Base-by-base conservation (phyloP, 2,888 invertebrate species). In the Ceriagrion tenellum region DNA sequence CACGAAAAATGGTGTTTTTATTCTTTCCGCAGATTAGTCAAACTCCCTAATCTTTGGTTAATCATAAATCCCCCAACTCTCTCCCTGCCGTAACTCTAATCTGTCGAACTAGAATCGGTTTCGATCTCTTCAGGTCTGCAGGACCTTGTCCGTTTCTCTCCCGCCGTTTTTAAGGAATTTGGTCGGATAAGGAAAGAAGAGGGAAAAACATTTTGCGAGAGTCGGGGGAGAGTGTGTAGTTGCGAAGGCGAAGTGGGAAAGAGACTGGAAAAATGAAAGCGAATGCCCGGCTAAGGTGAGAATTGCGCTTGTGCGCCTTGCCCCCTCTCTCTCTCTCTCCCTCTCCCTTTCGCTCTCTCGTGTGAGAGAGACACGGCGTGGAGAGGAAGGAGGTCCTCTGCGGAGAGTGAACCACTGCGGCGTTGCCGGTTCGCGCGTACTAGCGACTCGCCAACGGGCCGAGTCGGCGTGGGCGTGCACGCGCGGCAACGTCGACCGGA, bases 251-350 rank as follows among this genome's bases (percentile, higher is more conserved):
- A 26, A 59, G 59, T 30, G 40, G 63, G 91, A 91, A 59, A 59
- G 91, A 91, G 47, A 63, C 63, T 30, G 63, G 91, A 40, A 91
- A 91, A 91, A 91, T 63, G 91, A 63, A 91, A 91, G 91, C 91
- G 91, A 91, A 91, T 91, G 91, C 91, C 91, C 91, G 56, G 93
- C 93, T 69, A 93, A 93, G 93, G 93, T 93, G 93, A 74, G 93
- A 93, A 93, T 93, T 93, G 93, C 93, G 93, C 40, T 91, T 89
- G 89, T 81, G 81, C 81, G 81, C 12, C 16, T 81, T 81, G 81
- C 35, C 81, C n/a, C n/a, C n/a, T n/a, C n/a, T n/a, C n/a, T n/a
- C n/a, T n/a, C 81, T 81, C 81, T 16, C 91, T 81, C 35, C 20
- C 35, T 35, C 63, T 59, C 59, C 18, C 59, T 3, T 59, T 59